Conservation (phyloP, 2,113 vertebrate species). For the Scortum barcoo region DNA sequence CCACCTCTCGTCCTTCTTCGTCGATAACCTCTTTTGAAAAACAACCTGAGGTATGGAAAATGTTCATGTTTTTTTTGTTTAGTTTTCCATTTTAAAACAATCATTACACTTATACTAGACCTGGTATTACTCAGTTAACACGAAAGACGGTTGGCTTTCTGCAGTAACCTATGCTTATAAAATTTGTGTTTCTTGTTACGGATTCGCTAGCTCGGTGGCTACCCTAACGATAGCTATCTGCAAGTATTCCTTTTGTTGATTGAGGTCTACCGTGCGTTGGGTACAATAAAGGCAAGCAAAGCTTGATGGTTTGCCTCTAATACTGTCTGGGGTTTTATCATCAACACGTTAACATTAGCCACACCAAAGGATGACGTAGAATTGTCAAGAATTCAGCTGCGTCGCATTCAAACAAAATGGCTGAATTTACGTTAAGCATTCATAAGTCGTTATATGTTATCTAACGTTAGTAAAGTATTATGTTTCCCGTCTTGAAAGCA, state of each 20-base stretch:
- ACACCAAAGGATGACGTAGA: neutral
- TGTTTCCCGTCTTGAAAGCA: neutral
- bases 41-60: slow-evolving; percentile 45
- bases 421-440: neutral
- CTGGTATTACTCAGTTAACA: no score
- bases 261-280: neutral
- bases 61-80: neutral
- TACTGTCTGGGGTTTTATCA: neutral
- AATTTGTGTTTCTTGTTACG: neutral
- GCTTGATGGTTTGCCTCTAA: neutral
- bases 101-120: neutral
- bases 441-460: neutral
- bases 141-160: no score
- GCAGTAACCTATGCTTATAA: no score
- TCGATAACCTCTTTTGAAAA: slow-evolving; percentile 32
- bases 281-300: neutral
- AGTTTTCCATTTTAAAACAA: fast-evolving
- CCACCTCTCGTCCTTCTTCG: slow-evolving; percentile 36
- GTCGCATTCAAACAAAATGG: neutral
- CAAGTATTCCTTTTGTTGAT: slow-evolving; percentile 4
- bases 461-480: neutral
- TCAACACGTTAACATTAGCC: neutral
- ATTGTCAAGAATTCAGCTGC: neutral
- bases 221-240: slow-evolving; percentile 34
- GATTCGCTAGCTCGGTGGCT: slow-evolving; percentile 25